Conservation (phyloP, 2,888 invertebrate genomes). For the Parasteatoda lunata region DNA sequence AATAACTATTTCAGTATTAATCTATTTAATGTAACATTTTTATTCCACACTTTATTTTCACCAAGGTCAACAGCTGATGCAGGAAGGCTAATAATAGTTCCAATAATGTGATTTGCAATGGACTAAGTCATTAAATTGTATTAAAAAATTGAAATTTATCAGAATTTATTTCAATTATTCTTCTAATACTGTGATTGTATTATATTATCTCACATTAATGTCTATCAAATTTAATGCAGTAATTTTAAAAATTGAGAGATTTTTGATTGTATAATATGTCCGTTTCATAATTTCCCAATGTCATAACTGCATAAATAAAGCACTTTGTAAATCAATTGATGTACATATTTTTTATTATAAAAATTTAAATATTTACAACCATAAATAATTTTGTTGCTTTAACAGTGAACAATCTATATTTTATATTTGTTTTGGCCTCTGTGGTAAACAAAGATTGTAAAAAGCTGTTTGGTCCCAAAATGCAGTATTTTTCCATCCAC, state of each 20-base stretch:
- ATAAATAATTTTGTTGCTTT: not conserved
- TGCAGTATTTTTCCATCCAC: conserved; percentile 94
- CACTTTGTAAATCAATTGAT: not conserved
- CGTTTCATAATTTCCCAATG: not conserved
- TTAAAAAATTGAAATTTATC: no score
- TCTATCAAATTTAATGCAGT: no score
- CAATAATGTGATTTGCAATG: no score
- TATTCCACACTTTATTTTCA: no score
- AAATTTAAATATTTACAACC: not conserved
- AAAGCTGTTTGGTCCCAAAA: conserved; percentile 97
- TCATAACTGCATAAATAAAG: conserved; percentile 3
- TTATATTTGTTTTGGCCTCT: conserved; percentile 76
- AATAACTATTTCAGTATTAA: conserved; percentile 38
- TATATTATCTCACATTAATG: no score
- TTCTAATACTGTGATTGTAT: no score
- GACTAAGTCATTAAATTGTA: no score
- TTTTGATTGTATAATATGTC: not conserved
- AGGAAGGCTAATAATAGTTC: no score
- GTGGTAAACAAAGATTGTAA: conserved; percentile 97
- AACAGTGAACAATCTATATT: not conserved
- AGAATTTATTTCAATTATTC: no score
- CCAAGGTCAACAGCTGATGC: no score
- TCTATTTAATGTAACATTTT: conserved; percentile 3
- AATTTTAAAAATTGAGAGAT: not conserved
- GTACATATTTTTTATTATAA: not conserved